These are phyloP conservation scores for Miltochrista miniata DNA, from an alignment of 2,888 invertebrate species.

Conservation along the genomic window DNA sequence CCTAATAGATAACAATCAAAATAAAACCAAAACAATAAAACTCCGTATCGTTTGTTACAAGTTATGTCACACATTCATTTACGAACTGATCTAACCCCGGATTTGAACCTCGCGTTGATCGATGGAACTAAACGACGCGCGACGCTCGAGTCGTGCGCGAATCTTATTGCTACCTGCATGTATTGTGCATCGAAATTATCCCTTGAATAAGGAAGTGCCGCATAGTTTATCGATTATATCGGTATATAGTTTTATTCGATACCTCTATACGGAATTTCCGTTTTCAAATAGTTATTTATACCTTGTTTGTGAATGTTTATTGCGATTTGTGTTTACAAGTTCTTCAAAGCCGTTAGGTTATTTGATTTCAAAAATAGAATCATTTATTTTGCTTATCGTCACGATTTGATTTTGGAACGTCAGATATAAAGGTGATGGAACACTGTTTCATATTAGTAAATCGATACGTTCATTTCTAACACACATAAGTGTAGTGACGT, in stretches of 20 bases:
- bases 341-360: neutral
- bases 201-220: neutral
- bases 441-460: neutral
- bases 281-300: neutral
- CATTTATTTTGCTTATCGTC: too few species aligned
- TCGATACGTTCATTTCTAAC: too few species aligned
- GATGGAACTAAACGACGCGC: slow-evolving; percentile 12
- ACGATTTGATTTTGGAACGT: too few species aligned
- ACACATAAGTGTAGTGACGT: too few species aligned
- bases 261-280: too few species aligned
- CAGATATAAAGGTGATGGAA: too few species aligned
- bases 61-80: slow-evolving; percentile 12
- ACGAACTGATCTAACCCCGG: slow-evolving; percentile 2
- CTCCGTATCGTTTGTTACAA: slow-evolving; percentile 8
- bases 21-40: neutral
- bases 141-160: slow-evolving; percentile 5
- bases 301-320: neutral
- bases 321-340: neutral
- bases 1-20: too few species aligned
- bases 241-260: too few species aligned
- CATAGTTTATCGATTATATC: neutral
- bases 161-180: neutral
- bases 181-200: neutral
- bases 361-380: too few species aligned
- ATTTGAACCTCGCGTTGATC: slow-evolving; percentile 18